These are phyloP conservation scores for Echiichthys vipera DNA, from an alignment of 2,797 vertebrate species.

Conservation along the genomic window DNA sequence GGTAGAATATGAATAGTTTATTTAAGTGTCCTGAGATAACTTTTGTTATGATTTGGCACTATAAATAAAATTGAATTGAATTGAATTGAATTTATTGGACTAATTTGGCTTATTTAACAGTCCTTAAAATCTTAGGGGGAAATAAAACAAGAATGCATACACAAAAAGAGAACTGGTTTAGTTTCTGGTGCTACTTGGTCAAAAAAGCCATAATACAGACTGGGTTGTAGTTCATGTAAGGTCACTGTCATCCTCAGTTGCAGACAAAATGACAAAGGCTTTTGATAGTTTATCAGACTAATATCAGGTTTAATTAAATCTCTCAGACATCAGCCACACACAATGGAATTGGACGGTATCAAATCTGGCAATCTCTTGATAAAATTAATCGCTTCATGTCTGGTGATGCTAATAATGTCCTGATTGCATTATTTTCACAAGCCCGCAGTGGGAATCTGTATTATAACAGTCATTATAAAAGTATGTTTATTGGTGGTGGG, in stretches of 20 bases:
- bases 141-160: neutral
- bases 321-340: constrained; percentile 43
- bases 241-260: constrained; percentile 10
- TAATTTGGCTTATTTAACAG: constrained; percentile 5
- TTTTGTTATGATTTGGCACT: no score
- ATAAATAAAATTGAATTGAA: no score
- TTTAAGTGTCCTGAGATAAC: no score
- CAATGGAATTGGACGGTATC: constrained; percentile 43
- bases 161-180: neutral
- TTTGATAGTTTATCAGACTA: constrained; percentile 48
- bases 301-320: constrained; percentile 48
- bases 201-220: neutral
- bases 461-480: constrained; percentile 55
- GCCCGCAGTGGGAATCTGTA: constrained; percentile 48
- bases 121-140: neutral
- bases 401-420: constrained; percentile 67
- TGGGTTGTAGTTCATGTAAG: constrained; percentile 20
- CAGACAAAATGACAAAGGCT: constrained; percentile 33
- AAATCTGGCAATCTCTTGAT: constrained; percentile 69
- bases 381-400: constrained; percentile 66
- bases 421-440: constrained; percentile 64
- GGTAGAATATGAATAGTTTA: no score
- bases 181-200: neutral
- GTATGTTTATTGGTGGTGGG: constrained; percentile 35
- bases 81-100: constrained; percentile 2